Base-by-base conservation (phyloP, 1,140 invertebrate genomes). In the Lordiphosa collinella region DNA sequence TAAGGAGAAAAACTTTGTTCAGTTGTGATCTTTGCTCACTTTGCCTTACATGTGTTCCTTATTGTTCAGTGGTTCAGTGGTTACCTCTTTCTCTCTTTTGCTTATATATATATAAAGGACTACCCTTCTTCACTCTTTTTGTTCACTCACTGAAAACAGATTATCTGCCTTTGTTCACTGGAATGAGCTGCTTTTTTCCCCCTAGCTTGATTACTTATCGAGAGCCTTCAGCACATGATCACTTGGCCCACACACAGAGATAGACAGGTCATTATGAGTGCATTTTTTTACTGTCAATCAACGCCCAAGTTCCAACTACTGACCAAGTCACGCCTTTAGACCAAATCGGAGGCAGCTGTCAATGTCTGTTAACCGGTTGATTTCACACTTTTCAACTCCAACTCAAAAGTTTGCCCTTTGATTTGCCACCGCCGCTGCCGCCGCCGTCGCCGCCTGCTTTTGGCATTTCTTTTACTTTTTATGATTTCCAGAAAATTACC, bases 401-500 rank as follows among this genome's bases (percentile, higher is more conserved):
- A 16, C 16, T 11, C 52, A 66, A 34, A 40, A 25, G 29, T 36
- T 50, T 66, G 44, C 63, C 66, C 62, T 67, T 67, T 63, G 52
- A 63, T 40, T 63, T 56, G 50, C 51, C 47, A 52, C 52, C 40
- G 41, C 53, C 71, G 50, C 9, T 14, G 11, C 9, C 12, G 16
- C 12, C 8, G 8, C 29, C n/a, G n/a, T 5, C 14, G 6, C 46
- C 29, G 3, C 7, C 18, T 22, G 4, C 46, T 11, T 36, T 12
- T 14, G 18, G 47, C 32, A 34, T 18, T 9, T 51, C 40, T 51
- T 64, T 60, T 54, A 22, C 32, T 48, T 67, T 56, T 70, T 69
- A 52, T 74, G 54, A 70, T 75, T 80, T 80, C 52, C 62, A 51
- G 48, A 69, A 65, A 71, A 56, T 67, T 65, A 76, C 62, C 53